Base-by-base conservation (phyloP, 1,140 invertebrate species). In the Drosophila pruinosa region DNA sequence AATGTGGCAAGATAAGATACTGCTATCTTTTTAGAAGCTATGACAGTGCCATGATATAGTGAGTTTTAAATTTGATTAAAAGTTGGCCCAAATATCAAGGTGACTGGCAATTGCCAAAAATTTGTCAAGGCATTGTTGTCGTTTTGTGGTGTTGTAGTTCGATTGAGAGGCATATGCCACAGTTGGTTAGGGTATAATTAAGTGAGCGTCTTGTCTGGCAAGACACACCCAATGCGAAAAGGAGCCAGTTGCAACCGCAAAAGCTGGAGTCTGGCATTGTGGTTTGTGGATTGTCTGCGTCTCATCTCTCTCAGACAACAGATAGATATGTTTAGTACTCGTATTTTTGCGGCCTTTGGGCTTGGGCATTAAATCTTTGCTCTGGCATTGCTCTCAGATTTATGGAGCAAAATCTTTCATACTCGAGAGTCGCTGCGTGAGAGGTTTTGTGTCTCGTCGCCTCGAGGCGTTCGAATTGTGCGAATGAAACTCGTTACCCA, bases 401-500 rank as follows among this genome's bases (percentile, higher is more conserved):
- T 88, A 88, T 88, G 83, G 75, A 88, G 75, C 83, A 88, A 80
- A 88, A 22, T 56, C 22, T 61, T 39, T 50, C 22, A 38, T 58
- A 36, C 41, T 58, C 17, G 31, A 22, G 22, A n/a, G n/a, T n/a
- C n/a, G n/a, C n/a, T 39, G 14, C 22, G 21, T n/a, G 38, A 6
- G 17, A 26, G 34, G 36, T 38, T 43, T 34, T 19, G 26, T 31
- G 57, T 64, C 36, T 19, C 45, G 56, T 12, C 50, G 59, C 67
- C 73, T 45, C 41, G 53, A 69, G 57, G 73, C 56, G 48, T 53
- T 62, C 47, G 57, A 70, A 79, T 76, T 85, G 80, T 86, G 80
- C 80, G 80, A 85, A 85, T 85, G 81, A 77, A 86, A 88, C 82
- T 86, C 62, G 81, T 85, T 86, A 72, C 73, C 63, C 48, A 72